Evolutionary conservation across 2,797 vertebrate genomes (phyloP).

Genomic region (Vireo griseus): DNA sequence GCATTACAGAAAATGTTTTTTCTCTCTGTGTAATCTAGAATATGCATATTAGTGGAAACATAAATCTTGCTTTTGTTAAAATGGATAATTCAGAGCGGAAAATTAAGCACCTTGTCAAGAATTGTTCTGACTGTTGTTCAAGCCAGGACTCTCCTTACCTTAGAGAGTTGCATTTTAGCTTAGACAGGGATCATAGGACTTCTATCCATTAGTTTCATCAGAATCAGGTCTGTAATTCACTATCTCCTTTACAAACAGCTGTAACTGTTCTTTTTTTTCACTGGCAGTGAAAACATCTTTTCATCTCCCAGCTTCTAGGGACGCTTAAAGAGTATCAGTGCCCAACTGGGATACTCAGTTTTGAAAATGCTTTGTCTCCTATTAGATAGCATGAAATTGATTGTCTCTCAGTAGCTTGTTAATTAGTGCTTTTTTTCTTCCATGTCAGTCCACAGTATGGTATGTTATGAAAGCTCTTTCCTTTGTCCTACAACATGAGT

Average conservation of each 20-base stretch:
- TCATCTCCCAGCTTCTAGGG: neutral
- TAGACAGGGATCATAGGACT: neutral
- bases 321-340: neutral
- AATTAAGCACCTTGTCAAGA: neutral
- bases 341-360: neutral
- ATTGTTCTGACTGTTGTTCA: neutral
- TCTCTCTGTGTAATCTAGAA: neutral
- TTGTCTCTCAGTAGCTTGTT: neutral
- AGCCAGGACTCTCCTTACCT: neutral
- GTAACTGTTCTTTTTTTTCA: neutral
- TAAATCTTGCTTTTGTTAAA: neutral
- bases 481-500: constrained; percentile 50
- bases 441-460: neutral
- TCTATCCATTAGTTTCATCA: neutral
- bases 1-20: neutral
- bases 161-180: neutral
- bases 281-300: neutral
- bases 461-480: constrained; percentile 40
- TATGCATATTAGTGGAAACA: neutral
- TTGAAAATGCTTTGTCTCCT: neutral
- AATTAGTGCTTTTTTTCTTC: constrained; percentile 16
- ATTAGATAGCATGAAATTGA: neutral
- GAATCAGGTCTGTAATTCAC: neutral
- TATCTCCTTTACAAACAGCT: neutral
- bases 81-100: neutral